phyloP scores from a whole-genome alignment of 2,113 vertebrate genomes.

The Nicator chloris region DNA sequence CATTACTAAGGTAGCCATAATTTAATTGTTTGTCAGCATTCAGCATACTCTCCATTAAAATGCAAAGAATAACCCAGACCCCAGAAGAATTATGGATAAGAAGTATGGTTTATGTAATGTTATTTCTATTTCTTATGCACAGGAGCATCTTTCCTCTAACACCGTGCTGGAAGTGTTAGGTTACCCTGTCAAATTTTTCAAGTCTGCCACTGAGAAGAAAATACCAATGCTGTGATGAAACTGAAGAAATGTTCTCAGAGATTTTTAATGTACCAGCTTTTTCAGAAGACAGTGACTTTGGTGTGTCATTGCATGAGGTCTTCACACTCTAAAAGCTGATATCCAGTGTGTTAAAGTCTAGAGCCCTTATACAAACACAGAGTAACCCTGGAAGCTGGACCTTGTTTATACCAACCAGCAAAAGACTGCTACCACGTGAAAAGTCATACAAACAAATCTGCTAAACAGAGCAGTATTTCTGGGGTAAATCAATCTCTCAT shows the following conservation, averaged over 20 bases:
- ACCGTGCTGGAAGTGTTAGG: constrained; percentile 22
- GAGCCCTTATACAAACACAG: neutral
- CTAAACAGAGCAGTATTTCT: neutral
- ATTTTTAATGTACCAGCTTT: neutral
- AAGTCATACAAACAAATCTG: neutral
- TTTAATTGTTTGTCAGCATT: neutral
- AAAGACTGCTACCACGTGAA: constrained; percentile 26
- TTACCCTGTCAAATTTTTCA: constrained; percentile 43
- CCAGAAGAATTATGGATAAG: neutral
- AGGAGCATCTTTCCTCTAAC: constrained; percentile 26
- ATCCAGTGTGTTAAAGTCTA: neutral
- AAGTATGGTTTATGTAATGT: neutral
- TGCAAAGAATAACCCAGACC: neutral
- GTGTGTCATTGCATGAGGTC: neutral
- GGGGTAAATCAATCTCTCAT: neutral
- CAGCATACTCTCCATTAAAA: neutral
- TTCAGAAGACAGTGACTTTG: neutral
- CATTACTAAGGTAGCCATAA: neutral
- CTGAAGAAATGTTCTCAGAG: constrained; percentile 23
- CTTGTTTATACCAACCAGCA: neutral
- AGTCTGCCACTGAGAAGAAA: constrained; percentile 37
- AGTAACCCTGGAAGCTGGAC: neutral
- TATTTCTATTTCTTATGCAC: constrained; percentile 39
- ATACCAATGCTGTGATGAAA: constrained; percentile 42
- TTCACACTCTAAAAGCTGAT: constrained; percentile 1